A percentile compares a stretch with the other conserved stretches of the same genome.
These are phyloP conservation scores for Smutsia temminckii DNA, from an alignment of 2,797 vertebrate species.

Conservation along the genomic window DNA sequence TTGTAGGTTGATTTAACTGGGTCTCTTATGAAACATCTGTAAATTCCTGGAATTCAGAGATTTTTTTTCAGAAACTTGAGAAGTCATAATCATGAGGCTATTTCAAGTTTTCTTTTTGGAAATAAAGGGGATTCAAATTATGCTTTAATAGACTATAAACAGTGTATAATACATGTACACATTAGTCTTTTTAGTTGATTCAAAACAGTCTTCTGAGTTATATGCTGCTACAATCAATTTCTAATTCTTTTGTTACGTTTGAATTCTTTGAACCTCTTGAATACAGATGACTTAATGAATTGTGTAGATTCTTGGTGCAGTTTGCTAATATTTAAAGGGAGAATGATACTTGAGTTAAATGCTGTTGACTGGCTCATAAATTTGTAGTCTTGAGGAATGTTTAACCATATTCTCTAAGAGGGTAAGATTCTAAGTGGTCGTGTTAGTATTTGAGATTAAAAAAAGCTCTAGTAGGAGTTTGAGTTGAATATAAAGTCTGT, in stretches of 20 bases:
- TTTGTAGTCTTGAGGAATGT: background rate
- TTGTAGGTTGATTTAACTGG: background rate
- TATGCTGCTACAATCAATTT: background rate
- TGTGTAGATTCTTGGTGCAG: background rate
- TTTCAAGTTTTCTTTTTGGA: conserved; percentile 41
- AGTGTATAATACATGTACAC: background rate
- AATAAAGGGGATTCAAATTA: background rate
- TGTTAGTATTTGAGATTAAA: conserved; percentile 32
- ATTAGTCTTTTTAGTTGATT: background rate
- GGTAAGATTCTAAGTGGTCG: background rate
- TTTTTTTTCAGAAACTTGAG: conserved; percentile 34
- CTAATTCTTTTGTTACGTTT: background rate
- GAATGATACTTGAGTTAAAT: background rate
- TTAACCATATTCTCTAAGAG: conserved; percentile 1
- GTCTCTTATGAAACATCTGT: background rate
- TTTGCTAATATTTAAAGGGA: background rate
- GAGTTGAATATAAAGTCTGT: conserved; percentile 38
- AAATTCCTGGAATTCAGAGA: background rate
- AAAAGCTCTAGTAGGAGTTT: background rate
- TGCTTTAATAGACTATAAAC: conserved; percentile 5
- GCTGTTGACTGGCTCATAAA: background rate
- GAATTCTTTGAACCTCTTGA: background rate
- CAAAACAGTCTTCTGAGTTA: background rate
- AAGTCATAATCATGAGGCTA: background rate
- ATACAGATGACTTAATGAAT: background rate